Evolutionary conservation across 2,797 vertebrate species (phyloP), one percentile per base, ranked within the genome.

Genomic region (Forpus xanthops): DNA sequence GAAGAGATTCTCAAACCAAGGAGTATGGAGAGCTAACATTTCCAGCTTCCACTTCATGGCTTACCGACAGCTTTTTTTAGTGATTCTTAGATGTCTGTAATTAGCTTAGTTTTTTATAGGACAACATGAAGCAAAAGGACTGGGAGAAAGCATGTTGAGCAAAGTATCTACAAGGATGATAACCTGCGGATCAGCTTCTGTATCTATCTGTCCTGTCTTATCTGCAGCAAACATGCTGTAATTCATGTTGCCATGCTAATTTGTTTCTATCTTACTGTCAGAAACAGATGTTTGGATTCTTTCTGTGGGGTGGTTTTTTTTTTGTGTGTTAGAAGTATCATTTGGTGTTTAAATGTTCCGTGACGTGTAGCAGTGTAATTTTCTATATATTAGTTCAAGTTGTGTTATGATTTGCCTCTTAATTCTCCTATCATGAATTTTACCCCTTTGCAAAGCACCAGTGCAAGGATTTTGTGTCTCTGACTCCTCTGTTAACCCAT

Each of bases 271-370:
- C 9, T 71, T 15, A 21, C 6, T 52, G 27, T 23, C 74, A 96
- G 62, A 90, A 82, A 50, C 60, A 78, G 60, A 42, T 60, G 37
- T 62, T 86, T 96, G 79, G 12, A 35, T 41, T 7, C 13, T 72
- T 85, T 66, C 23, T 28, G 8, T 20, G 12, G 1, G 0, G n/a
- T n/a, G n/a, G n/a, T n/a, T n/a, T 13, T 0, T 50, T 60, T 50
- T 2, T 49, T 64, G 42, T 53, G 4, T 20, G 6, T 31, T 27
- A 27, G 5, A 45, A 30, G 11, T 31, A 41, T 65, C 75, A 33
- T 56, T 78, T 87, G 87, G 37, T 28, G 50, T 67, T 90, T 55
- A 79, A 94, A 71, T 62, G 11, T 28, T 71, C 66, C n/a, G 7
- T 75, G 67, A 39, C 44, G 37, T 62, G 74, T 33, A 53, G 31